Evolutionary conservation across 1,140 invertebrate genomes (phyloP).

Genomic region (Rhopalosiphum padi): DNA sequence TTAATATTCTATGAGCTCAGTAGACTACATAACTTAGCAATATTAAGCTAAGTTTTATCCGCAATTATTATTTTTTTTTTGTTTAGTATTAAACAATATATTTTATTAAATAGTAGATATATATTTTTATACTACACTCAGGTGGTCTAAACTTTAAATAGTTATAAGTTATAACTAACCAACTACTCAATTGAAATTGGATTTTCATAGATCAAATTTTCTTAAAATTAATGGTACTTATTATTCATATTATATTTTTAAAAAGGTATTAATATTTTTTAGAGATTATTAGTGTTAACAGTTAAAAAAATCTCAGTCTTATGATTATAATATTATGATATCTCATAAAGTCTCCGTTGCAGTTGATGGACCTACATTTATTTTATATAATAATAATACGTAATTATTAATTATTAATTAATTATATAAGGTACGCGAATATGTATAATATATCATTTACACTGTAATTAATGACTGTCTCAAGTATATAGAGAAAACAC

Average conservation of each 20-base stretch:
- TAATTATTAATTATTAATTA: no score
- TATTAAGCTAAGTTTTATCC: no score
- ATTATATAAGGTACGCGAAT: neutral
- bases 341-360: neutral
- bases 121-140: neutral
- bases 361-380: neutral
- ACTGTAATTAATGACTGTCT: neutral
- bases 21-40: no score
- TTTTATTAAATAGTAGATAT: no score
- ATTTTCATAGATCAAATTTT: no score
- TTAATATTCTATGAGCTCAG: no score
- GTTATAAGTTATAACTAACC: neutral
- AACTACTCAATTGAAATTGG: neutral
- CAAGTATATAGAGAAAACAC: neutral
- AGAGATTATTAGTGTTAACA: neutral
- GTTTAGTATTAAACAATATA: no score
- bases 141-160: neutral
- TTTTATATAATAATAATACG: neutral
- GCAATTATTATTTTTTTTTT: no score
- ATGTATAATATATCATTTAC: neutral
- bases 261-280: neutral
- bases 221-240: no score
- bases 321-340: neutral
- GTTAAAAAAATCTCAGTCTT: neutral
- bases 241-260: no score